These are phyloP conservation scores for Nerophis ophidion DNA, from an alignment of 2,113 vertebrate genomes.

Conservation along the genomic window DNA sequence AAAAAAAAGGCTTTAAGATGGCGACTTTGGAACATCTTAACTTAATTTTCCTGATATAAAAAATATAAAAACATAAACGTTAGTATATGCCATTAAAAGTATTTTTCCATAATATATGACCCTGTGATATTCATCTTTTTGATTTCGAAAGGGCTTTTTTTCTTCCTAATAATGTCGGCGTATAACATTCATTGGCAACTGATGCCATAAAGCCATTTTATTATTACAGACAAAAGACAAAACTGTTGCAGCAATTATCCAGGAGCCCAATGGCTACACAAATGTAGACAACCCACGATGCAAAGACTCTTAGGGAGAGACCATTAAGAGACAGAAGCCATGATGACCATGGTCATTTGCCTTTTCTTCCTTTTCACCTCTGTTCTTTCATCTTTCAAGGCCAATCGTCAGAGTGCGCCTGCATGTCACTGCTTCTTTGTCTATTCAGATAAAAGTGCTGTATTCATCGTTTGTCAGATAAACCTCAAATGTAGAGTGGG, in stretches of 20 bases:
- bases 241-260: not conserved
- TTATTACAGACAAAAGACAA: too few relatives aligned
- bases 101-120: too few relatives aligned
- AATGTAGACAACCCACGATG: slow-evolving; percentile 1
- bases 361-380: slow-evolving; percentile 26
- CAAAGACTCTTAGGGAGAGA: not conserved
- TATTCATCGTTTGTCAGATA: slow-evolving; percentile 76
- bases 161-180: too few relatives aligned
- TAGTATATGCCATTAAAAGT: too few relatives aligned
- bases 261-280: slow-evolving; percentile 4
- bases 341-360: slow-evolving; percentile 25
- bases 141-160: too few relatives aligned
- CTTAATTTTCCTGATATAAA: too few relatives aligned
- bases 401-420: slow-evolving; percentile 62
- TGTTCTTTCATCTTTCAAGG: slow-evolving; percentile 66
- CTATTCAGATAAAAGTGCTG: slow-evolving; percentile 74
- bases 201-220: too few relatives aligned
- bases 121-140: too few relatives aligned
- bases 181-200: too few relatives aligned
- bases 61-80: too few relatives aligned
- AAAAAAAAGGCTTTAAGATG: too few relatives aligned
- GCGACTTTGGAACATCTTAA: too few relatives aligned
- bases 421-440: slow-evolving; percentile 69
- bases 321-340: slow-evolving; percentile 25
- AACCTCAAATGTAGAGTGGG: slow-evolving; percentile 61